A percentile compares a stretch with the other conserved stretches of the same genome.
These are phyloP conservation scores for Gila robusta DNA, from an alignment of 2,797 vertebrate species.

Conservation along the genomic window DNA sequence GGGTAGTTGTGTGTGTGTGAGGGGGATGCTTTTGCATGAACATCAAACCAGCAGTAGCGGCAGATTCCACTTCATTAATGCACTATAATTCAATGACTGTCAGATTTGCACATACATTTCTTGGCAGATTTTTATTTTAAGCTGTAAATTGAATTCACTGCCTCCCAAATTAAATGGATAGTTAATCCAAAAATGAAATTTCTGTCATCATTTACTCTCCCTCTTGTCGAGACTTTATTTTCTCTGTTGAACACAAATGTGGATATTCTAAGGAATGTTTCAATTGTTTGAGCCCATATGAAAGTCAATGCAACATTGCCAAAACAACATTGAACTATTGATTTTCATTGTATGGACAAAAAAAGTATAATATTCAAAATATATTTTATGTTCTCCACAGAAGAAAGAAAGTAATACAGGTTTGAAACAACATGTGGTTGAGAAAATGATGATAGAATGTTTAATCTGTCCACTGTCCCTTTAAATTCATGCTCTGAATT, in stretches of 20 bases:
- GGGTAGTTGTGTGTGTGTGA: constrained; percentile 9
- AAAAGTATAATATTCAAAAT: not conserved
- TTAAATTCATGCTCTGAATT: not conserved
- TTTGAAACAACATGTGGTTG: not conserved
- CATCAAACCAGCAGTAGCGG: constrained; percentile 35
- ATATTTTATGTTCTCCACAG: not conserved
- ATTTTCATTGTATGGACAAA: not conserved
- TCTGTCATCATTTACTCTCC: not conserved
- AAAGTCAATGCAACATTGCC: not conserved
- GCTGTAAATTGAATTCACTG: constrained; percentile 27
- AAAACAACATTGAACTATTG: not conserved
- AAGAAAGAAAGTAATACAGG: not conserved
- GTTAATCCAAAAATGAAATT: constrained; percentile 2
- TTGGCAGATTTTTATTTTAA: constrained; percentile 7
- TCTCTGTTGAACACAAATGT: not conserved
- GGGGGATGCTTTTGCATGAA: constrained; percentile 38
- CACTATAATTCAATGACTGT: constrained; percentile 4
- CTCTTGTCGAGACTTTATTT: not conserved
- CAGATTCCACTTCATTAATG: constrained; percentile 38
- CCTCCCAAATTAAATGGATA: not conserved
- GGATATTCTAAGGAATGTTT: not conserved
- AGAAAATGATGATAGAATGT: not conserved
- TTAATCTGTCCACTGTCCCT: not conserved
- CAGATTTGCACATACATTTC: constrained; percentile 25
- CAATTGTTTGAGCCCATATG: not conserved